Evolutionary conservation across 2,888 invertebrate species (phyloP), one percentile per base, ranked within the genome.

Genomic region (Lymantria dispar): DNA sequence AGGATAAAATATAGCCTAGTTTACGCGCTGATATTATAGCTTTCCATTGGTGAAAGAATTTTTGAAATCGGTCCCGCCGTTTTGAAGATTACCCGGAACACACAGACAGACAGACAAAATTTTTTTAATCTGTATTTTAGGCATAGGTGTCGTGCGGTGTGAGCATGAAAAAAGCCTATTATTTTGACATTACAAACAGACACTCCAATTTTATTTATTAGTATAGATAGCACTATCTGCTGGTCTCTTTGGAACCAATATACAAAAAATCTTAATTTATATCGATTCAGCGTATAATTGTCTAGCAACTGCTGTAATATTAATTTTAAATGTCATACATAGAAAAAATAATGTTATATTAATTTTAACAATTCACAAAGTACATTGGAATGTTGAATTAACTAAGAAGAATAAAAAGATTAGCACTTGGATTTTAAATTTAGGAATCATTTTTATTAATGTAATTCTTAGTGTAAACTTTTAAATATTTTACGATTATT

Each of bases 351-450:
- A 50, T n/a, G 13, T 50, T 7, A 39, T 13, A 9, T 33, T 50
- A n/a, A 43, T 51, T 30, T 30, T 51, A 1, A 40, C 11, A 7
- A 48, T 48, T 33, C 43, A 48, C 43, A 43, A 7, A 8, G 43
- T 43, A 3, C 12, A 38, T 14, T 8, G 37, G 9, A 43, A 14
- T 5, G 10, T 48, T 22, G 15, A 10, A 8, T 15, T 48, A 29
- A 39, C n/a, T 12, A 15, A 39, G 7, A 29, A 45, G 29, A 30
- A 45, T 7, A 10, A 12, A 39, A 39, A 29, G 0, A 11, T 1
- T 30, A 11, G 22, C 22, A 1, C 10, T 29, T 55, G 55, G 59
- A 9, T 48, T 1, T 39, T 8, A 8, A 15, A 7, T 45, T n/a
- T 45, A 0, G 39, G 9, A 7, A 39, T 14, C 12, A 38, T 39